Conservation (phyloP, 2,888 invertebrate species). For the Trissolcus brochymenae region DNA sequence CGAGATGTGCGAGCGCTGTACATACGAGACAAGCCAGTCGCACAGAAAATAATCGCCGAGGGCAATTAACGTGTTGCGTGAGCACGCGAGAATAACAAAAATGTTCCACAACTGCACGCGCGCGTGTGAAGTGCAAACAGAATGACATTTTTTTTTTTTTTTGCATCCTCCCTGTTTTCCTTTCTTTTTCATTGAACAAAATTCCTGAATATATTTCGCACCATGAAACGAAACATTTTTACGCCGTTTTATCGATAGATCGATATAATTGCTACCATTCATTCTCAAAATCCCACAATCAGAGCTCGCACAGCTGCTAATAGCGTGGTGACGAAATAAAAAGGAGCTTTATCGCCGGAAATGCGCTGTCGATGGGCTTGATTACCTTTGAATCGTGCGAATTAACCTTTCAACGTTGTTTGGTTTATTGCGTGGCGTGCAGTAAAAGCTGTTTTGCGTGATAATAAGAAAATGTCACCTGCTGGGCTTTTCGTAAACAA, state of each 20-base stretch:
- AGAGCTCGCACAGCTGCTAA: too few relatives aligned
- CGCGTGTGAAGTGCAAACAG: neutral
- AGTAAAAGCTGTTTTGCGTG: neutral
- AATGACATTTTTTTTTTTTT: constrained; percentile 11
- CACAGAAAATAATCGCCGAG: constrained; percentile 19
- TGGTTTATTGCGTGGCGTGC: constrained; percentile 6
- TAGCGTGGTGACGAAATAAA: constrained; percentile 3
- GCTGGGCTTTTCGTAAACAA: too few relatives aligned
- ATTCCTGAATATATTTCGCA: neutral
- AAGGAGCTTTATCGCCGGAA: constrained; percentile 31
- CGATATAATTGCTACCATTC: too few relatives aligned
- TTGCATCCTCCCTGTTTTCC: neutral
- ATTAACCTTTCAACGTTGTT: constrained; percentile 45
- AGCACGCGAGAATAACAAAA: constrained; percentile 49
- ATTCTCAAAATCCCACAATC: too few relatives aligned
- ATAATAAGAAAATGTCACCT: neutral
- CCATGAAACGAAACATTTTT: too few relatives aligned
- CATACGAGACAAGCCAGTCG: constrained; percentile 41
- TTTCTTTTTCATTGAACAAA: neutral
- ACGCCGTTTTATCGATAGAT: too few relatives aligned
- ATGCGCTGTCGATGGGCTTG: constrained; percentile 44
- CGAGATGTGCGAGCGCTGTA: constrained; percentile 41
- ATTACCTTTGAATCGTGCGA: constrained; percentile 42
- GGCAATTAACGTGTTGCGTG: constrained; percentile 43
- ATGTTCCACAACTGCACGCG: constrained; percentile 24